phyloP scores from a whole-genome alignment of 2,113 vertebrate genomes.

The Camelus bactrianus region DNA sequence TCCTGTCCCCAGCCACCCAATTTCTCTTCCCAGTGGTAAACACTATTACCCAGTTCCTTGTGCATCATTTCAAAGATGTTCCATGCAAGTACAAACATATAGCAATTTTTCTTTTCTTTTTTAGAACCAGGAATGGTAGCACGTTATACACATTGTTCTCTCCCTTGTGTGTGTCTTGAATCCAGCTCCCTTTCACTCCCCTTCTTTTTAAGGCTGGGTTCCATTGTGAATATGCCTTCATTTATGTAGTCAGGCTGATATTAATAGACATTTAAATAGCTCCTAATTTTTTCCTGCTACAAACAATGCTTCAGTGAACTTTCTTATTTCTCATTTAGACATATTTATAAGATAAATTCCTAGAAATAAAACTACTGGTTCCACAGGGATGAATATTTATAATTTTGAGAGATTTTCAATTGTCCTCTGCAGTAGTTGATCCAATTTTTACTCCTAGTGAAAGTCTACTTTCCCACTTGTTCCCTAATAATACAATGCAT shows the following conservation, averaged over 20 bases:
- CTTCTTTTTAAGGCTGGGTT: not conserved
- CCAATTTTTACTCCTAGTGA: not conserved
- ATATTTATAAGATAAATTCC: not conserved
- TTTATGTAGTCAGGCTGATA: not conserved
- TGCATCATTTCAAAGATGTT: not conserved
- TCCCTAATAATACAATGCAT: not conserved
- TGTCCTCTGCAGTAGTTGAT: not conserved
- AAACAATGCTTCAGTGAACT: not conserved
- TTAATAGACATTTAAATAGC: not conserved
- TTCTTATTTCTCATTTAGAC: not conserved
- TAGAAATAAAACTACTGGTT: not conserved
- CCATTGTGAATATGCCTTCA: not conserved
- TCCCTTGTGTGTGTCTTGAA: not conserved
- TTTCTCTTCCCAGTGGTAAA: not conserved
- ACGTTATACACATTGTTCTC: not conserved
- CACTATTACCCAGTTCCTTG: not conserved
- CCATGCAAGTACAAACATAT: not conserved
- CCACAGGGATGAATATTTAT: not conserved
- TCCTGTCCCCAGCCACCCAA: no score
- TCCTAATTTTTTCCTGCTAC: not conserved
- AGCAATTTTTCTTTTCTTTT: not conserved
- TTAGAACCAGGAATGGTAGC: not conserved
- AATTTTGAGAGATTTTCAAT: slow-evolving; percentile 21
- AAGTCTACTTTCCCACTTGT: not conserved
- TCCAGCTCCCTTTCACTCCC: not conserved